Base-by-base conservation (phyloP, 2,797 vertebrate genomes). In the Tangara arthus region DNA sequence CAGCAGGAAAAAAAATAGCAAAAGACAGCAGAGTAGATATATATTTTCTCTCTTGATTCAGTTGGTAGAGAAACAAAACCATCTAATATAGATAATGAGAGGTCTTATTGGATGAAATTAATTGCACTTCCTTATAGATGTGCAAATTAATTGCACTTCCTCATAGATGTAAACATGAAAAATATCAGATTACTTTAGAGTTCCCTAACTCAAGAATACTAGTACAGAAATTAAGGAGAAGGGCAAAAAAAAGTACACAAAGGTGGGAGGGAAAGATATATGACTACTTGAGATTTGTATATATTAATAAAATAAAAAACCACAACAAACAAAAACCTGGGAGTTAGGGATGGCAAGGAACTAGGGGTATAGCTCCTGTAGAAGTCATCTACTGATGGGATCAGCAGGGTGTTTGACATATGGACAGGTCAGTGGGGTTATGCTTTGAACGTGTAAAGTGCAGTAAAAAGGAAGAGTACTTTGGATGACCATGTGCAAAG, bases 321-420 rank as follows among this genome's bases (percentile, higher is more conserved):
- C 5, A 28, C 7, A 34, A 44, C 8, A 22, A 53, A 30, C 6
- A 24, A 46, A 53, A 13, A 6, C 6, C 30, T 55, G 13, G 8
- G 24, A 90, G 16, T 4, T 24, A 39, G 4, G 7, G 6, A 17
- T 24, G 2, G 5, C 34, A 60, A 61, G 16, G 1, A 44, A 1
- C 3, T 46, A 39, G 3, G 4, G 4, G 3, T 5, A 9, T 18
- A 72, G 8, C 2, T 70, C 17, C 20, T 32, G 14, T 11, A 47
- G 13, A 64, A 65, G 6, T 53, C 50, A 27, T 14, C 35, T 37
- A 11, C 24, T 46, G 42, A 53, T 34, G 5, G 17, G 14, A 52
- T 52, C 19, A 44, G 24, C 12, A 46, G 3, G 2, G 2, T 50
- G 4, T 34, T 63, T 59, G 53, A 32, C 1, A 2, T 3, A 20